These are phyloP conservation scores for Ophiothrix spiculata DNA, from an alignment of 35 echinoderm and acorn worm genomes.

Conservation along the genomic window DNA sequence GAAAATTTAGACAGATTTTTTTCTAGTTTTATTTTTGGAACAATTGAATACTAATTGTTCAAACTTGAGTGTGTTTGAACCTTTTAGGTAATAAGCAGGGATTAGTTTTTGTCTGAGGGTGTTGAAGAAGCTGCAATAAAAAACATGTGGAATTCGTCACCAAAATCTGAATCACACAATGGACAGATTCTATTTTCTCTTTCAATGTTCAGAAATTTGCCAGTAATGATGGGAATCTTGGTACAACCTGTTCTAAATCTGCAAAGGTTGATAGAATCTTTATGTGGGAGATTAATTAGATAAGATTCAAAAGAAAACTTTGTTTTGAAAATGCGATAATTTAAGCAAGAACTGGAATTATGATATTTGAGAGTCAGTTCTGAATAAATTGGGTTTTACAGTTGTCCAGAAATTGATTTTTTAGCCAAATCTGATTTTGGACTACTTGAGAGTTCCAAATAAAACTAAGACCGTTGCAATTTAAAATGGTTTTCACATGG, in stretches of 20 bases:
- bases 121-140: background rate
- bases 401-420: background rate
- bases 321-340: background rate
- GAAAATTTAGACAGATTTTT: background rate
- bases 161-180: background rate
- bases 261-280: background rate
- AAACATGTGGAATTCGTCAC: background rate
- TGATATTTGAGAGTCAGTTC: background rate
- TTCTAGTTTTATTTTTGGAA: background rate
- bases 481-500: background rate
- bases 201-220: background rate
- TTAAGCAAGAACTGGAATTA: background rate
- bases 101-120: background rate
- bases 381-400: background rate
- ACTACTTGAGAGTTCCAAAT: background rate
- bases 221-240: background rate
- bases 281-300: background rate
- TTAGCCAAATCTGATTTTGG: background rate
- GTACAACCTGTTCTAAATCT: background rate
- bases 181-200: background rate
- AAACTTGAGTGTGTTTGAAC: background rate
- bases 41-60: background rate
- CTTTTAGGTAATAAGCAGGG: background rate
- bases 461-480: background rate
- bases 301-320: background rate